Conservation (phyloP, 2,888 invertebrate genomes). For the Bombylius major region DNA sequence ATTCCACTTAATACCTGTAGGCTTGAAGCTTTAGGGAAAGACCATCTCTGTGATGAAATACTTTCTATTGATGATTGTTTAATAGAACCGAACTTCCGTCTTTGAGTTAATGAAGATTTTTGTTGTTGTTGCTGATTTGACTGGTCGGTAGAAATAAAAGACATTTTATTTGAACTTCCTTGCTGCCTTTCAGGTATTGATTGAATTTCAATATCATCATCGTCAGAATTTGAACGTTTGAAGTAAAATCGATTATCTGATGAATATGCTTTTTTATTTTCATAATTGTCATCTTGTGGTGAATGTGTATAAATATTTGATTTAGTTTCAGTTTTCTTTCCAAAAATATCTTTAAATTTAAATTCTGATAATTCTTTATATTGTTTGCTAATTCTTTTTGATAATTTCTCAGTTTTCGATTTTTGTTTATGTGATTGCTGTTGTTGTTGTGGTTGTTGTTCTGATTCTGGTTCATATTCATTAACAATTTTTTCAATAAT, state of each 20-base stretch:
- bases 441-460: constrained; percentile 21
- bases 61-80: neutral
- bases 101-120: neutral
- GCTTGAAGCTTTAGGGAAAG: neutral
- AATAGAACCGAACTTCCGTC: neutral
- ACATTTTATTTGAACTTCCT: too few relatives aligned
- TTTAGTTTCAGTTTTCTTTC: constrained; percentile 28
- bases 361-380: constrained; percentile 31
- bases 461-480: constrained; percentile 2
- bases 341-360: constrained; percentile 28
- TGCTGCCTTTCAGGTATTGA: too few relatives aligned
- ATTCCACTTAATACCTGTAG: neutral
- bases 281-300: neutral
- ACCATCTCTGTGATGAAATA: neutral
- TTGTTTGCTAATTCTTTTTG: constrained; percentile 26
- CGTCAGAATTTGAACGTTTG: neutral
- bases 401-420: constrained; percentile 11
- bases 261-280: too few relatives aligned
- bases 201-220: neutral
- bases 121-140: too few relatives aligned
- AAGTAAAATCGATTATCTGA: neutral
- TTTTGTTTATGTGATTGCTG: neutral
- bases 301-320: constrained; percentile 9
- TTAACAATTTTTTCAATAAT: neutral
- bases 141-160: too few relatives aligned